phyloP scores from a whole-genome alignment of 1,140 invertebrate genomes.

The Drosophila sulfurigaster region DNA sequence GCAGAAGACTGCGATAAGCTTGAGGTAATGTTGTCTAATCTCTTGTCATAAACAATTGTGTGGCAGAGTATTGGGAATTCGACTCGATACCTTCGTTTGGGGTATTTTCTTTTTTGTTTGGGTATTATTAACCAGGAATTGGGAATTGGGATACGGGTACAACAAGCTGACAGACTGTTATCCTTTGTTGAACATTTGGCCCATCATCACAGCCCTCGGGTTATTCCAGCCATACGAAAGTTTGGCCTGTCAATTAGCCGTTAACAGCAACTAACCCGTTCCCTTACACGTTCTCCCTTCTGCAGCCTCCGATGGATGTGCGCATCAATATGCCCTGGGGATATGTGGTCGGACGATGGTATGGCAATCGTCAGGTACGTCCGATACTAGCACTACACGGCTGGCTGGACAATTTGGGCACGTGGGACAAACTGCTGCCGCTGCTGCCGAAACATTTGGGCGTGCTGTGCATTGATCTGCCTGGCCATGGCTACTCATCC shows the following conservation, averaged over 20 bases:
- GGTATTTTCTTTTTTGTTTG: background rate
- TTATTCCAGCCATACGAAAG: constrained; percentile 28
- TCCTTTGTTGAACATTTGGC: constrained; percentile 5
- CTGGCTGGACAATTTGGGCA: constrained; percentile 91
- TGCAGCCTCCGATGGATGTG: constrained; percentile 86
- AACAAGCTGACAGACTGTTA: constrained; percentile 5
- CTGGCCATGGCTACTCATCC: constrained; percentile 90
- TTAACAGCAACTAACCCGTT: constrained; percentile 12
- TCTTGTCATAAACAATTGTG: background rate
- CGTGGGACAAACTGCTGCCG: constrained; percentile 89
- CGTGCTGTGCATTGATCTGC: constrained; percentile 89
- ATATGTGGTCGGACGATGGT: constrained; percentile 89
- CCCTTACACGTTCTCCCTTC: constrained; percentile 19
- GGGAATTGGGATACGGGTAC: background rate
- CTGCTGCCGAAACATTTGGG: constrained; percentile 87
- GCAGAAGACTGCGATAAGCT: background rate
- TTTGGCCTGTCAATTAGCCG: constrained; percentile 50
- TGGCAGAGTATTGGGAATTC: background rate
- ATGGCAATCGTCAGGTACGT: constrained; percentile 87
- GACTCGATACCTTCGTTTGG: background rate
- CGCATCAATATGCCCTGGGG: constrained; percentile 89
- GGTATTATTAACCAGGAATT: constrained; percentile 7
- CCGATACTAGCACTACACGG: constrained; percentile 91
- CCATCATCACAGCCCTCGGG: constrained; percentile 13
- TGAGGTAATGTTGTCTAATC: background rate